phyloP scores from a whole-genome alignment of 2,888 invertebrate genomes.

The Eupithecia dodoneata region DNA sequence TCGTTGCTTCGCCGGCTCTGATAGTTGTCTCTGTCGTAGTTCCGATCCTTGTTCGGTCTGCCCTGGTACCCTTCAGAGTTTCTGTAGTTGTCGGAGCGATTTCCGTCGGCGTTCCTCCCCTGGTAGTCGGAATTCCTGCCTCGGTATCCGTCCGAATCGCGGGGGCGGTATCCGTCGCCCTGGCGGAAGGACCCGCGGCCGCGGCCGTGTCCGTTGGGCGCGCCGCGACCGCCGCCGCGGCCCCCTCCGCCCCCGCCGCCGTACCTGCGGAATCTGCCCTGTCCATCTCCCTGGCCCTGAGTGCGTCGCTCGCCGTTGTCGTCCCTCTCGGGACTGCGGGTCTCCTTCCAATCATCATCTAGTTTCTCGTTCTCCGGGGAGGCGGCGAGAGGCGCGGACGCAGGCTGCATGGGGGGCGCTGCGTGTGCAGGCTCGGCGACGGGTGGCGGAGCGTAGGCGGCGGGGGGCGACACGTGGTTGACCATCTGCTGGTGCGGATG shows the following conservation, averaged over 20 bases:
- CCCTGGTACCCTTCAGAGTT: conserved; percentile 52
- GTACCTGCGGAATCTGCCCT: conserved; percentile 69
- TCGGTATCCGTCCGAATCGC: conserved; percentile 54
- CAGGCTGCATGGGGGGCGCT: conserved; percentile 62
- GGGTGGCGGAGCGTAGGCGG: conserved; percentile 70
- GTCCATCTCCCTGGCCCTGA: conserved; percentile 76
- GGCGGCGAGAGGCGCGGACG: conserved; percentile 36
- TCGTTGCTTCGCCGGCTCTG: conserved; percentile 65
- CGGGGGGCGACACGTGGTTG: conserved; percentile 54
- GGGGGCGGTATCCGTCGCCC: conserved; percentile 65
- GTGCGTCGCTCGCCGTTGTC: conserved; percentile 65
- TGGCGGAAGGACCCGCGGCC: conserved; percentile 67
- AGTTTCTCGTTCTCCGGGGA: conserved; percentile 59
- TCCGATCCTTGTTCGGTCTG: conserved; percentile 64
- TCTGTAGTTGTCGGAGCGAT: conserved; percentile 65
- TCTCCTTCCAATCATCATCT: conserved; percentile 68
- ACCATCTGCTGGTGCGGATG: conserved; percentile 40
- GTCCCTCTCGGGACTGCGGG: conserved; percentile 69
- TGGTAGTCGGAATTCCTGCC: conserved; percentile 37
- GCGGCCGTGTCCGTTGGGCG: conserved; percentile 75
- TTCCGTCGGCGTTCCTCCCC: conserved; percentile 45
- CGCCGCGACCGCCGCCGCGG: conserved; percentile 68
- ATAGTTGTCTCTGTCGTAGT: conserved; percentile 55
- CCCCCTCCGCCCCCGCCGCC: conserved; percentile 67
- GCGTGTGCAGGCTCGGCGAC: conserved; percentile 59